Evolutionary conservation across 2,113 vertebrate species (phyloP), one percentile per base, ranked within the genome.

Genomic region (Xiphorhynchus elegans): DNA sequence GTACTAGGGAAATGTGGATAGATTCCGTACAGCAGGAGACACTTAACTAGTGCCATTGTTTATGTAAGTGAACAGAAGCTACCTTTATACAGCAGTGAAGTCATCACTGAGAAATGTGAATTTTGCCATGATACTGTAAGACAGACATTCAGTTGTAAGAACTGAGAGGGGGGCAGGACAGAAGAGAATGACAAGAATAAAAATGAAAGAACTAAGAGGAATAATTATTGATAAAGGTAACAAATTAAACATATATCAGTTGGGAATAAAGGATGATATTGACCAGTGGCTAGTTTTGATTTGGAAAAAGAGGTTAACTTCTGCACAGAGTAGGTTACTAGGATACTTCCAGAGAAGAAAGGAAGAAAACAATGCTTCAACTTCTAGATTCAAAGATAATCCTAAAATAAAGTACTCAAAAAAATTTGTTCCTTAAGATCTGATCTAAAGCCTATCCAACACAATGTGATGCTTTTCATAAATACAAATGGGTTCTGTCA

Each of bases 151-250:
- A 64, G 1, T 73, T 93, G 18, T 72, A 26, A 85, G 69, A 64
- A 69, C 25, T 56, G 11, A 2, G 8, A 11, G 9, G 5, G 20
- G 18, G 6, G 24, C 1, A 6, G 13, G 5, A 9, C 2, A 4
- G 17, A 26, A 53, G n/a, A 66, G 39, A 67, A 31, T 40, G n/a
- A 21, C 4, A 67, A 17, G 17, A 64, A 25, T 7, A 72, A 64
- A 79, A 90, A 39, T 42, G 9, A 49, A 76, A 82, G 29, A 29
- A 13, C 35, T 73, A 31, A 56, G 35, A 79, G 18, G 24, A 76
- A 12, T 69, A 80, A 73, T 80, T 73, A 76, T 52, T 73, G 49
- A 80, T 21, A 60, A 72, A 33, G 40, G 24, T 52, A 68, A 44
- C 56, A 39, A 67, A 64, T 64, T 44, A 50, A 68, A 13, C 18